Percentiles rank a stretch among this genome's conserved stretches.
Evolutionary conservation across 2,113 vertebrate genomes (phyloP).

Genomic region (Furnarius figulus): DNA sequence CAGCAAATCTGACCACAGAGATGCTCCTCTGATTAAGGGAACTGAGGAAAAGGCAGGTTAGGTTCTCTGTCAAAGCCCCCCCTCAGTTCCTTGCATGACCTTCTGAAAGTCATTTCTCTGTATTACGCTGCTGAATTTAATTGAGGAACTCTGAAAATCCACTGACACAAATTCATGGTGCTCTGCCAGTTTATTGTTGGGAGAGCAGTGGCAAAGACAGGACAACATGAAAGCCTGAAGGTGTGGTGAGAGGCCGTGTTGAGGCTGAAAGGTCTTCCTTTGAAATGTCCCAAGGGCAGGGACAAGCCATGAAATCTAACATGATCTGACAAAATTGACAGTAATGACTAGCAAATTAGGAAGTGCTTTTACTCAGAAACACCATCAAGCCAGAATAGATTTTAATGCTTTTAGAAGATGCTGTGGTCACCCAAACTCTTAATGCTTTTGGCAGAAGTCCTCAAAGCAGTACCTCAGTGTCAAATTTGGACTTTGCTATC

Average conservation of each 20-base stretch:
- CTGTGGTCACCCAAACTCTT: not conserved
- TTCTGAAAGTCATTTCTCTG: not conserved
- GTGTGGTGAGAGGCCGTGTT: too few species aligned
- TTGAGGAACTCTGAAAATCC: not conserved
- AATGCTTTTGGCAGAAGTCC: not conserved
- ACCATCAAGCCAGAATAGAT: not conserved
- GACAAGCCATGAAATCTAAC: not conserved
- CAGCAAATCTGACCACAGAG: not conserved
- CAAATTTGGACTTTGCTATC: not conserved
- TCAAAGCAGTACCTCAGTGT: not conserved
- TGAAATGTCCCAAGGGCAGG: not conserved
- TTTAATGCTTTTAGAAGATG: not conserved
- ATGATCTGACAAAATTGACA: not conserved
- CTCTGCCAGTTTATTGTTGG: not conserved
- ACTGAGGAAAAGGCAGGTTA: not conserved
- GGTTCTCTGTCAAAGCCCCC: not conserved
- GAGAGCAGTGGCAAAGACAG: not conserved
- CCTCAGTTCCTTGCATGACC: not conserved
- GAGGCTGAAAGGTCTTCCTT: not conserved
- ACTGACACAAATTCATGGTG: not conserved
- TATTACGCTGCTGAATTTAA: not conserved
- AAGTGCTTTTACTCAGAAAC: not conserved
- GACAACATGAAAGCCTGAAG: not conserved
- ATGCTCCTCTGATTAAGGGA: not conserved
- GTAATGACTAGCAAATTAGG: not conserved